A percentile compares a stretch with the other conserved stretches of the same genome.
phyloP scores from a whole-genome alignment of 2,888 invertebrate species.

The Lissocephala sabroskyi region DNA sequence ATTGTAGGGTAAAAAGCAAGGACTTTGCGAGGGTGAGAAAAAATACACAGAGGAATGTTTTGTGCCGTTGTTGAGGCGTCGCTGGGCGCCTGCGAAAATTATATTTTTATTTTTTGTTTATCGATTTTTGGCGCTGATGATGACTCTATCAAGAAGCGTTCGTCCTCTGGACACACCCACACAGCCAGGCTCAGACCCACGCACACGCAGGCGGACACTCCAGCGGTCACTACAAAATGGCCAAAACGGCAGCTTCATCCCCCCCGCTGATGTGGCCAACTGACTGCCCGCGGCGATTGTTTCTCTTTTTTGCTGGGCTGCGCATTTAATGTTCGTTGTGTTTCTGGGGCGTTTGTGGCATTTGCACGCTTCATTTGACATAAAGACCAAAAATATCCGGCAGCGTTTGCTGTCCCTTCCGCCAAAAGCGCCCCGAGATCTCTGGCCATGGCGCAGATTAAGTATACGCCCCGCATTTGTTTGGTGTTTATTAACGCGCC shows the following conservation, averaged over 20 bases:
- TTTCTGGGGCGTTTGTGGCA: conserved; percentile 48
- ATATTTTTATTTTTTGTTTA: conserved; percentile 37
- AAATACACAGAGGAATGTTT: too few relatives aligned
- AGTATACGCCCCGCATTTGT: conserved; percentile 52
- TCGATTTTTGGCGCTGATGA: conserved; percentile 48
- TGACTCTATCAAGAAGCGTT: conserved; percentile 48
- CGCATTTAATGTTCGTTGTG: conserved; percentile 49
- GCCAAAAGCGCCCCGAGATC: too few relatives aligned
- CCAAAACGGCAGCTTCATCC: too few relatives aligned
- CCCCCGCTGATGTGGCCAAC: background rate
- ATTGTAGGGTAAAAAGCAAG: background rate
- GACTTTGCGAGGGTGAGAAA: too few relatives aligned
- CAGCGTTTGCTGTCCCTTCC: conserved; percentile 23
- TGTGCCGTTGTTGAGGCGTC: too few relatives aligned
- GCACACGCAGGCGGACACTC: conserved; percentile 5
- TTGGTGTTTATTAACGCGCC: conserved; percentile 30
- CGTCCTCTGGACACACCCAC: conserved; percentile 27
- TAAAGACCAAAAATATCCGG: conserved; percentile 59
- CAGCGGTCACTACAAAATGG: too few relatives aligned
- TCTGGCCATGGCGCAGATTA: too few relatives aligned
- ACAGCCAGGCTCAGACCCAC: conserved; percentile 14
- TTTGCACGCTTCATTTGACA: conserved; percentile 64
- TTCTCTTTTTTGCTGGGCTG: conserved; percentile 17
- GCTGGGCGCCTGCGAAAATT: background rate
- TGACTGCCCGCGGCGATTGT: background rate